Conservation (phyloP, 2,113 vertebrate genomes). For the Channa maculata region DNA sequence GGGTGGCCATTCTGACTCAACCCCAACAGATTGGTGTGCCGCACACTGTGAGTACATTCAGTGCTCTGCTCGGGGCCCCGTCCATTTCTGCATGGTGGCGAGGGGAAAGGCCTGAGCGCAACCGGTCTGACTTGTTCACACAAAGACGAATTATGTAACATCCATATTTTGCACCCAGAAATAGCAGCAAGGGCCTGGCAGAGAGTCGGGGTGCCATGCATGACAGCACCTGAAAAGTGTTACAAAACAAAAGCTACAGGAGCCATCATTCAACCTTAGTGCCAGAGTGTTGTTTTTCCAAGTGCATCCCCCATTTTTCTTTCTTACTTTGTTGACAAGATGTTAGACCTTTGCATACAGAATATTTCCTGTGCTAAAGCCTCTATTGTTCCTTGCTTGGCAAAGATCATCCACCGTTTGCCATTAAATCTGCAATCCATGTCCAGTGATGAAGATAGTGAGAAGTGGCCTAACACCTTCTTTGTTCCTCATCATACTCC, state of each 20-base stretch:
- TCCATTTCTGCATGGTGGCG: constrained; percentile 44
- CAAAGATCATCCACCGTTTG: constrained; percentile 4
- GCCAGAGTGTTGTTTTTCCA: constrained; percentile 32
- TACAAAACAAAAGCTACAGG: constrained; percentile 66
- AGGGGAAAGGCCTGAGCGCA: constrained; percentile 43
- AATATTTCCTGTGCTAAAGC: neutral
- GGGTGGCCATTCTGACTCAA: constrained; percentile 78
- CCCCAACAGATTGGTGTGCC: constrained; percentile 76
- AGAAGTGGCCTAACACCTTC: constrained; percentile 40
- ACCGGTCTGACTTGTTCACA: constrained; percentile 47
- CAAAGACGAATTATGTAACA: constrained; percentile 49
- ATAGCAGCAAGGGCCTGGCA: constrained; percentile 60
- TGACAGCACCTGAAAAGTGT: constrained; percentile 52
- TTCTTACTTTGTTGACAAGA: constrained; percentile 33
- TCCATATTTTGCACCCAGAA: constrained; percentile 61
- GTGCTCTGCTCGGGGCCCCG: constrained; percentile 42
- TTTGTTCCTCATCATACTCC: constrained; percentile 75
- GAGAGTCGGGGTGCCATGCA: constrained; percentile 40
- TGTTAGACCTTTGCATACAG: constrained; percentile 3
- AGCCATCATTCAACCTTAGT: constrained; percentile 41
- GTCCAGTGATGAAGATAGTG: constrained; percentile 18
- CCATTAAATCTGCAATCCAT: constrained; percentile 14
- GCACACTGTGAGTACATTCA: constrained; percentile 58
- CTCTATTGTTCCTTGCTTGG: neutral
- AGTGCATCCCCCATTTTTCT: constrained; percentile 24